Percentiles rank a stretch among this genome's conserved stretches.
Evolutionary conservation across 2,113 vertebrate genomes (phyloP).

Genomic region (Perognathus longimembris): DNA sequence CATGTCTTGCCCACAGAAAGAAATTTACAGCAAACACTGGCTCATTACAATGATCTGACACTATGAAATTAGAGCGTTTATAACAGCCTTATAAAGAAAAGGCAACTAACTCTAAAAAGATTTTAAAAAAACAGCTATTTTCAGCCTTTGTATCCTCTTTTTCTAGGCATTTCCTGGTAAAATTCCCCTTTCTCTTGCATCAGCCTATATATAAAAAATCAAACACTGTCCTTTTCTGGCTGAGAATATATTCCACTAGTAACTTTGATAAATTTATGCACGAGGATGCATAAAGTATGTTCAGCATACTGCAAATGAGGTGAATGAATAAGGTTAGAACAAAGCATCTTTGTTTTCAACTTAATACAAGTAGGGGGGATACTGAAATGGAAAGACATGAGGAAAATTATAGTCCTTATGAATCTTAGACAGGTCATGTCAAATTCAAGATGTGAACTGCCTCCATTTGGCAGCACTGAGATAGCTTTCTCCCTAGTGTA

Average conservation of each 20-base stretch:
- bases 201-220: not conserved
- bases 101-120: not conserved
- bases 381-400: not conserved
- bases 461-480: not conserved
- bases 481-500: too few relatives aligned
- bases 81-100: not conserved
- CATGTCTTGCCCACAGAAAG: constrained; percentile 56
- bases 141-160: too few relatives aligned
- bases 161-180: not conserved
- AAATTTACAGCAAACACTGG: constrained; percentile 22
- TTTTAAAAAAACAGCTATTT: constrained; percentile 25
- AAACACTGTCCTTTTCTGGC: not conserved
- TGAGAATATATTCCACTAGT: not conserved
- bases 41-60: not conserved
- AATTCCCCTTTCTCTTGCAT: not conserved
- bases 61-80: not conserved
- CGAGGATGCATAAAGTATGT: not conserved
- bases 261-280: not conserved
- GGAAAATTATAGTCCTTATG: not conserved
- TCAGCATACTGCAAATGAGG: not conserved
- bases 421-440: not conserved
- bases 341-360: not conserved
- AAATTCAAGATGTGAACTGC: not conserved
- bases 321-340: not conserved
- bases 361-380: not conserved